These are phyloP conservation scores for Erethizon dorsatum DNA, from an alignment of 2,797 vertebrate species.

Conservation along the genomic window DNA sequence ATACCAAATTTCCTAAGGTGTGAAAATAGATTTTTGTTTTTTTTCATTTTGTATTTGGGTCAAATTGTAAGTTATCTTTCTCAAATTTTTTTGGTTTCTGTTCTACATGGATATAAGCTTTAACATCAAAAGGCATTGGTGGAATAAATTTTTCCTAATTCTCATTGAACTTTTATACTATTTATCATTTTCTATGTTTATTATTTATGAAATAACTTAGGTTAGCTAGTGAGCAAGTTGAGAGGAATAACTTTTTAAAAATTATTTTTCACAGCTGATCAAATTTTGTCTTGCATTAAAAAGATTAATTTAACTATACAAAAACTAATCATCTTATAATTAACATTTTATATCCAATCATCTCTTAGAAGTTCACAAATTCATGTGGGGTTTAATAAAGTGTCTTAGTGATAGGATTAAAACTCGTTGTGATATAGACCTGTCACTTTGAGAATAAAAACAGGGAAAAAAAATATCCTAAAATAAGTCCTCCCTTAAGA, in stretches of 20 bases:
- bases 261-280: background rate
- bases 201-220: background rate
- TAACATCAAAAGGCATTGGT: background rate
- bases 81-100: background rate
- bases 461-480: background rate
- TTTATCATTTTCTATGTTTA: background rate
- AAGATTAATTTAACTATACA: background rate
- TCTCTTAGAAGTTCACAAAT: background rate
- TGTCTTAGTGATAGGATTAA: background rate
- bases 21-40: background rate
- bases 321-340: background rate
- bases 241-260: background rate
- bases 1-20: background rate
- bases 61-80: background rate
- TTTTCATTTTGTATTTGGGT: background rate
- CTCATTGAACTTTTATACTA: background rate
- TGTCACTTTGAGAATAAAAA: background rate
- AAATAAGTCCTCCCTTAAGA: constrained; percentile 4
- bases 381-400: background rate
- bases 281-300: background rate
- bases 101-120: background rate
- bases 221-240: background rate
- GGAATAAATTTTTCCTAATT: rapidly evolving
- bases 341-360: background rate
- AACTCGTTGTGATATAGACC: background rate